Conservation (phyloP, 2,888 invertebrate species). For the Amitus sp. region DNA sequence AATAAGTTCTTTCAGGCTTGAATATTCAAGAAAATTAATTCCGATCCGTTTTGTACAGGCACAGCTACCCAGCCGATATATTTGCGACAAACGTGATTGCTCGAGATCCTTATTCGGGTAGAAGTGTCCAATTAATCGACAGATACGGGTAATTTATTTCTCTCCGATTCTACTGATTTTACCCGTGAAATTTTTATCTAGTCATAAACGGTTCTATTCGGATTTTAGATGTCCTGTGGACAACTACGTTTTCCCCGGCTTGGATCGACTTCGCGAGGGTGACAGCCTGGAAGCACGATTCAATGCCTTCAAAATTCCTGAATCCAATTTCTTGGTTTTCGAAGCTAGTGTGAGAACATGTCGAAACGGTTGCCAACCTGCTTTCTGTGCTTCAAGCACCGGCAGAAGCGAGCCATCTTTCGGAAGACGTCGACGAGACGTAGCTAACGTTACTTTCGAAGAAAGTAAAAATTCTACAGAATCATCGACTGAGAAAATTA, state of each 20-base stretch:
- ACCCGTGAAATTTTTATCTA: no score
- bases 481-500: conserved; percentile 14
- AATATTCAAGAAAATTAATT: not conserved
- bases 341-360: conserved; percentile 92
- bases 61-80: conserved; percentile 88
- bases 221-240: conserved; percentile 85
- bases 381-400: conserved; percentile 81
- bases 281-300: conserved; percentile 91
- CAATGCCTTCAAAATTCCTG: conserved; percentile 94
- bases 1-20: no score
- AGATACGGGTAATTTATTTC: conserved; percentile 77
- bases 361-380: conserved; percentile 89
- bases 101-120: conserved; percentile 89
- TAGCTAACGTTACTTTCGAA: conserved; percentile 63
- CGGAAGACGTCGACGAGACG: conserved; percentile 75
- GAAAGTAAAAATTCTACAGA: conserved; percentile 20
- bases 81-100: conserved; percentile 94
- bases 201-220: no score
- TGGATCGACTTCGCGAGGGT: conserved; percentile 85
- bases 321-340: conserved; percentile 92
- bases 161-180: no score
- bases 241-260: conserved; percentile 89
- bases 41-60: conserved; percentile 56
- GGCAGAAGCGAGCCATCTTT: conserved; percentile 86
- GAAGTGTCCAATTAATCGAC: conserved; percentile 90